Evolutionary conservation across 1,140 invertebrate genomes (phyloP), one percentile per base, ranked within the genome.

Genomic region (Dryas iulia): DNA sequence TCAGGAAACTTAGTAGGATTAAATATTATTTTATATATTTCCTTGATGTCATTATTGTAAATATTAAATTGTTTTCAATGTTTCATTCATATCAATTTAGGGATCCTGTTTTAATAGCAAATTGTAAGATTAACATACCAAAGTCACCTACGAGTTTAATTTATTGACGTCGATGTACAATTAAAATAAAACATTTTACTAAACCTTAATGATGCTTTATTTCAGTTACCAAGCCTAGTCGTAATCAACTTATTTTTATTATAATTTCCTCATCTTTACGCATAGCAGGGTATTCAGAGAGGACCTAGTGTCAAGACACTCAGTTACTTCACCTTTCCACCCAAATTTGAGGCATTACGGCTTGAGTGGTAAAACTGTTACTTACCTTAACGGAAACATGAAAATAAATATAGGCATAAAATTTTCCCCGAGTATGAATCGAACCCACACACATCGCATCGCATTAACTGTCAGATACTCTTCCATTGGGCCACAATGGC

Each of bases 31-130:
- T 47, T 47, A 4, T 21, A 7, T 47, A 47, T 21, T 21, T 8
- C 3, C 39, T 33, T 62, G 31, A 47, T 61, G 59, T 68, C 31
- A 57, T 68, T 67, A 67, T 54, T 89, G 87, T 89, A 89, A 84
- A 89, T 89, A 87, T 62, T 82, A 82, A 82, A 78, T 89, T 83
- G 82, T 87, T 90, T 88, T 82, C 68, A 85, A 90, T 81, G 82
- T 90, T 84, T 83, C 78, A 84, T 84, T 90, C 87, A 90, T 90
- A 88, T 90, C 87, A 90, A 86, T 80, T 77, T 87, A 85, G 84
- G 83, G 75, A 83, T 86, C 80, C 75, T 82, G 83, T 82, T 83
- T 86, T 86, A 83, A 81, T 87, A 87, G 85, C 73, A 83, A 90
- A 83, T 81, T 87, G 73, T 87, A 87, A 86, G 83, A 75, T 82